Base-by-base conservation (phyloP, 2,113 vertebrate genomes). In the Rattus rattus region DNA sequence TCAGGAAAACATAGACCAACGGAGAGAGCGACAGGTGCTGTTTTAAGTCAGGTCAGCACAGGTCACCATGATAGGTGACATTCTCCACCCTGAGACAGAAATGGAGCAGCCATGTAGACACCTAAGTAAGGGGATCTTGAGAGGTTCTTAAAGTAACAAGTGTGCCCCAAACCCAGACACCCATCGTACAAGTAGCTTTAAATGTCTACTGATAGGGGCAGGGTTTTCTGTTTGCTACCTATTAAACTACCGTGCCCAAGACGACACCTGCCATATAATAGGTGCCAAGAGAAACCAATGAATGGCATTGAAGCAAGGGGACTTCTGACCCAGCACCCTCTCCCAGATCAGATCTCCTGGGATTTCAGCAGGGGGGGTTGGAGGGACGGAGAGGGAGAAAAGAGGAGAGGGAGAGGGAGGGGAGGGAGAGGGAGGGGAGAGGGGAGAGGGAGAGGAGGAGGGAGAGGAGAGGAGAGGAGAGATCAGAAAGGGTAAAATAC, bases 281-380 rank as follows among this genome's bases (percentile, higher is more conserved):
- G 14, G 85, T 49, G 11, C 33, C 79, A 54, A 24, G 39, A 7
- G 14, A 88, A n/a, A 36, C 22, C 33, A 85, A 86, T 14, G 56
- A 17, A 56, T 16, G 22, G 2, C 43, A n/a, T 0, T 59, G 12
- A 70, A 65, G 16, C 22, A 24, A 7, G 5, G 2, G 47, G 0
- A 1, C 0, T 54, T 11, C 20, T 63, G 36, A 83, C 3, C 17
- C 14, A 43, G 61, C 12, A 47, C 0, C 5, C 7, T n/a, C 17
- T 72, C n/a, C 13, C 52, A 88, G 33, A 39, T 5, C 47, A 52
- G 20, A 72, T 43, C 9, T 92, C 39, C 30, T 70, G 28, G 12
- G 13, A 33, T 91, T 90, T 65, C 67, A 39, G 30, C 2, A 22
- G 24, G 43, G 19, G 3, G 28, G 49, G 17, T 39, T 2, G 2